These are phyloP conservation scores for Ernsta delagoae DNA, from an alignment of 2,888 invertebrate genomes.

Conservation along the genomic window DNA sequence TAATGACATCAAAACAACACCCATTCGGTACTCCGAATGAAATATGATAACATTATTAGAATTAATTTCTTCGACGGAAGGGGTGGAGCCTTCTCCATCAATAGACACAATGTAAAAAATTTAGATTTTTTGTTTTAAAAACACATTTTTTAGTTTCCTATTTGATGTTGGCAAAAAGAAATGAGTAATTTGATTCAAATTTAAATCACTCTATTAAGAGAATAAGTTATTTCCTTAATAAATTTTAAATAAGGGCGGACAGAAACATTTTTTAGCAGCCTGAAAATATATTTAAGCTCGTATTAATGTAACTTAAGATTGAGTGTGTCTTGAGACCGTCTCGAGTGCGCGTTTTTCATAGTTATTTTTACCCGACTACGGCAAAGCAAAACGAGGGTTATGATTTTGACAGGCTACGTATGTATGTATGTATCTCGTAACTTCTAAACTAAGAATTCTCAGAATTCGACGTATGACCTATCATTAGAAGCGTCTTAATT, in stretches of 20 bases:
- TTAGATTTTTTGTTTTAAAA: slow-evolving; percentile 45
- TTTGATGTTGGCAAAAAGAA: slow-evolving; percentile 29
- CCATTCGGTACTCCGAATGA: slow-evolving; percentile 65
- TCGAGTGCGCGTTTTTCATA: no score
- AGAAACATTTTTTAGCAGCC: no score
- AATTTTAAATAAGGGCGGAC: slow-evolving; percentile 16
- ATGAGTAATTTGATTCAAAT: slow-evolving; percentile 50
- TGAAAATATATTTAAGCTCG: no score
- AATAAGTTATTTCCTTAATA: slow-evolving; percentile 53
- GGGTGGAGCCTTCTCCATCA: slow-evolving; percentile 45
- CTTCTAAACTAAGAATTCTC: no score
- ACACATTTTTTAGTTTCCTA: slow-evolving; percentile 39
- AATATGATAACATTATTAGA: slow-evolving; percentile 46
- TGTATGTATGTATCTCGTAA: no score
- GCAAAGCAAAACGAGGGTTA: no score
- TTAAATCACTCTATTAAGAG: slow-evolving; percentile 60
- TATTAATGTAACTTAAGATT: no score
- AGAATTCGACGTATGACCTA: no score
- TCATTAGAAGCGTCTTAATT: no score
- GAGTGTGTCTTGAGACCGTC: no score
- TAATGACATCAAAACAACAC: slow-evolving; percentile 65
- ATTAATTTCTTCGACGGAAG: slow-evolving; percentile 42
- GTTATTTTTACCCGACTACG: no score
- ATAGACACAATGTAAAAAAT: slow-evolving; percentile 40
- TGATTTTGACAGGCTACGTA: no score